Evolutionary conservation across 2,113 vertebrate species (phyloP).

Genomic region (Melanerpes aurifrons): DNA sequence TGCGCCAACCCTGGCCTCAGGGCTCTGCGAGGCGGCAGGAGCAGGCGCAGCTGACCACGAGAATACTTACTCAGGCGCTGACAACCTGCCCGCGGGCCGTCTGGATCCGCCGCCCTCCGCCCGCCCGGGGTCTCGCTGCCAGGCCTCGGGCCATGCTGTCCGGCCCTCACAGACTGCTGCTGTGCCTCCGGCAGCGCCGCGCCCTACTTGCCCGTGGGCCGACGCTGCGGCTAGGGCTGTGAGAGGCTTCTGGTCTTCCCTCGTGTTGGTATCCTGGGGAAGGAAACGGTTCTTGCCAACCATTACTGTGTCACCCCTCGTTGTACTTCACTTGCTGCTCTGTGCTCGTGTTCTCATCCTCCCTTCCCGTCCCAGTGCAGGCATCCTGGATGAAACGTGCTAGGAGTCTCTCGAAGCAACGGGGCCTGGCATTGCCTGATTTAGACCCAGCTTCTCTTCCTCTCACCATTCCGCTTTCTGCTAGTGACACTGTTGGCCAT

Average conservation of each 20-base stretch:
- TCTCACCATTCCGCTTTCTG: too few species aligned
- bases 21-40: background rate
- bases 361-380: background rate
- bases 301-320: rapidly evolving
- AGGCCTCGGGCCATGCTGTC: background rate
- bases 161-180: background rate
- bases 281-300: too few species aligned
- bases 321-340: background rate
- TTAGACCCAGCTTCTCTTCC: background rate
- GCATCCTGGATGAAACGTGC: rapidly evolving
- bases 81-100: background rate
- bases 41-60: background rate
- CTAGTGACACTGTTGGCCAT: rapidly evolving
- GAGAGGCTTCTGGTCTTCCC: too few species aligned
- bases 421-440: background rate
- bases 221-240: rapidly evolving
- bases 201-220: background rate
- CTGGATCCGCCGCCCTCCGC: too few species aligned
- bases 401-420: background rate
- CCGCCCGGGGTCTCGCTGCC: background rate
- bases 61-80: background rate
- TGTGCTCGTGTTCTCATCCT: too few species aligned
- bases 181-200: background rate
- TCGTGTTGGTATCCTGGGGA: rapidly evolving
- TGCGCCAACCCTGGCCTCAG: background rate